Evolutionary conservation across 64 coral and sea anemone species (phyloP).

Genomic region (Dendronephthya gigantea): DNA sequence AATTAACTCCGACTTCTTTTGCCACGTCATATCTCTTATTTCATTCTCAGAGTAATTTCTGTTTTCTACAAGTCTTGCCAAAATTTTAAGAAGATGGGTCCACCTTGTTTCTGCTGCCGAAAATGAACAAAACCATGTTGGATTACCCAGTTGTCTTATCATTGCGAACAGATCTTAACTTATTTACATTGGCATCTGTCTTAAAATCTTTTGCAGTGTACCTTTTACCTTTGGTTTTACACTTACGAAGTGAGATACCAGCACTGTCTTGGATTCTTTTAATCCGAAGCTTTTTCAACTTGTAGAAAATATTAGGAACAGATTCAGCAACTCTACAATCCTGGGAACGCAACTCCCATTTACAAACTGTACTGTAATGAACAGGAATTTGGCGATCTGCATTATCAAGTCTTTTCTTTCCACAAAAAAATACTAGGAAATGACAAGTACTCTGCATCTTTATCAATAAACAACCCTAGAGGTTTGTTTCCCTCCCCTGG

Average conservation of each 20-base stretch:
- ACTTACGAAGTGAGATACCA: slow-evolving; percentile 23
- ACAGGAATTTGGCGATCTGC: slow-evolving; percentile 41
- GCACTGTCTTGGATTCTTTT: neutral
- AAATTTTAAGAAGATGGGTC: slow-evolving; percentile 33
- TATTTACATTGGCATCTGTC: slow-evolving; percentile 39
- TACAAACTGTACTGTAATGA: slow-evolving; percentile 41
- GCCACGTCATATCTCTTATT: slow-evolving; percentile 45
- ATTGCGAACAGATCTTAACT: slow-evolving; percentile 63
- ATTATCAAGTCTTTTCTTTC: slow-evolving; percentile 33
- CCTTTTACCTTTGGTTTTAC: slow-evolving; percentile 61
- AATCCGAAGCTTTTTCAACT: neutral
- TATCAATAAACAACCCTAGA: slow-evolving; percentile 53
- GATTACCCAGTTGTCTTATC: slow-evolving; percentile 52
- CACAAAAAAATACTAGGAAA: slow-evolving; percentile 63
- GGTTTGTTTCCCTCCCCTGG: slow-evolving; percentile 56
- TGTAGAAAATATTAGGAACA: neutral
- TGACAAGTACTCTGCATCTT: slow-evolving; percentile 55
- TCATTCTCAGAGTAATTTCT: slow-evolving; percentile 37
- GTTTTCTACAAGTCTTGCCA: slow-evolving; percentile 36
- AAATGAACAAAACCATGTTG: slow-evolving; percentile 60
- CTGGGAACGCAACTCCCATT: slow-evolving; percentile 48
- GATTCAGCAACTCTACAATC: slow-evolving; percentile 34
- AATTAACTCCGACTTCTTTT: slow-evolving; percentile 42
- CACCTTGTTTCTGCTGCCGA: slow-evolving; percentile 65
- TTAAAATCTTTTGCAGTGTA: slow-evolving; percentile 51